These are phyloP conservation scores for Dipodomys spectabilis DNA, from an alignment of 2,113 vertebrate genomes.

Conservation along the genomic window DNA sequence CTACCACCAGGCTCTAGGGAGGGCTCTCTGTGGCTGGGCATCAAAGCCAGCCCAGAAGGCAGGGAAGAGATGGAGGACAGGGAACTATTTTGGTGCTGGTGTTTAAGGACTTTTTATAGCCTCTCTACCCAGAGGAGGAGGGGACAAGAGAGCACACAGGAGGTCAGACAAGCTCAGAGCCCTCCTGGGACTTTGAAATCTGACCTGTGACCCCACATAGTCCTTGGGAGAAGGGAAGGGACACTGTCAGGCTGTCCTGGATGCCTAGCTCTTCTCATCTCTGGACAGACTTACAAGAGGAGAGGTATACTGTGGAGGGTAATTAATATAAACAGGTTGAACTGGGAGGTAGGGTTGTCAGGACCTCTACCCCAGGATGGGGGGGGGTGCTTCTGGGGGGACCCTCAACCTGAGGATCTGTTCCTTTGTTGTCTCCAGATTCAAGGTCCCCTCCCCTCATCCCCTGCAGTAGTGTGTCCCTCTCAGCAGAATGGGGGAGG, in stretches of 20 bases:
- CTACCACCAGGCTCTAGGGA: slow-evolving; percentile 7
- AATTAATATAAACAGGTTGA: not conserved
- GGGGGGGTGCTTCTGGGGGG: not conserved
- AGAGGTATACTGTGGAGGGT: not conserved
- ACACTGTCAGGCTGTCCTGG: not conserved
- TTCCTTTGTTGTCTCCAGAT: slow-evolving; percentile 64
- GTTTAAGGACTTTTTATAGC: slow-evolving; percentile 81
- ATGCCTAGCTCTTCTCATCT: not conserved
- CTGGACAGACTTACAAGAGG: not conserved
- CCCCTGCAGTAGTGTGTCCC: not conserved
- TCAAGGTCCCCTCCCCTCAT: not conserved
- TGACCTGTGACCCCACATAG: not conserved
- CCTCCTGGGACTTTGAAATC: slow-evolving; percentile 55
- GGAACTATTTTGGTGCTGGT: slow-evolving; percentile 73
- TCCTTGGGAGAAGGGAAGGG: not conserved
- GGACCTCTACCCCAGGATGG: not conserved
- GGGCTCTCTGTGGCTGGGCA: slow-evolving; percentile 7
- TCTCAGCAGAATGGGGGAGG: slow-evolving; percentile 36
- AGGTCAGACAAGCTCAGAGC: slow-evolving; percentile 43
- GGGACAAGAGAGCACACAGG: not conserved
- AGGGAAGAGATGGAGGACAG: not conserved
- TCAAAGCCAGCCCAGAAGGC: slow-evolving; percentile 41
- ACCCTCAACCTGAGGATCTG: not conserved
- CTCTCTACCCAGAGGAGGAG: slow-evolving; percentile 13
- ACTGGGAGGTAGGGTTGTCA: not conserved